A percentile compares a stretch with the other conserved stretches of the same genome.
These are phyloP conservation scores for Strigamia transsilvanica DNA, from an alignment of 2,888 invertebrate genomes.

Conservation along the genomic window DNA sequence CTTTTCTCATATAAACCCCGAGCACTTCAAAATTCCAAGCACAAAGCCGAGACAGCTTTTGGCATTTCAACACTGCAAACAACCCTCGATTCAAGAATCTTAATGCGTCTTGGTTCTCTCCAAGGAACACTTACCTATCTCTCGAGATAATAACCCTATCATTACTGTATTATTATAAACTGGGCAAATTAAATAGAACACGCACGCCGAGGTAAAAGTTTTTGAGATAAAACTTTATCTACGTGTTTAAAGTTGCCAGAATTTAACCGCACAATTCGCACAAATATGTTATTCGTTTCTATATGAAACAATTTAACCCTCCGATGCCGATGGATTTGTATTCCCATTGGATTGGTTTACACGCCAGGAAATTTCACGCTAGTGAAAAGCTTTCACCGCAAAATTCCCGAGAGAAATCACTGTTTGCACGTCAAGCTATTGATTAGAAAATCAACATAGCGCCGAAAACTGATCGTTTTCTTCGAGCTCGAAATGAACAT, in stretches of 20 bases:
- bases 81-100: slow-evolving; percentile 35
- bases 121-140: slow-evolving; percentile 41
- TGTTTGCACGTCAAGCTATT: too few species aligned
- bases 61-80: slow-evolving; percentile 49
- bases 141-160: slow-evolving; percentile 34
- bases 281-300: background rate
- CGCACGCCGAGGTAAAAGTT: background rate
- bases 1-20: slow-evolving; percentile 11
- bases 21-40: slow-evolving; percentile 44
- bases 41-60: slow-evolving; percentile 43
- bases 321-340: too few species aligned
- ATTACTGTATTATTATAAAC: slow-evolving; percentile 43
- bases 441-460: too few species aligned
- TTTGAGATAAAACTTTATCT: slow-evolving; percentile 46
- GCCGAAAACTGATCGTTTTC: too few species aligned
- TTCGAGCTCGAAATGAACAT: background rate
- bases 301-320: too few species aligned
- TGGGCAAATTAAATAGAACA: slow-evolving; percentile 14
- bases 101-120: slow-evolving; percentile 47
- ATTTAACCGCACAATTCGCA: background rate
- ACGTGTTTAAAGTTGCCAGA: background rate
- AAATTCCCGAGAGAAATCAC: too few species aligned
- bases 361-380: too few species aligned
- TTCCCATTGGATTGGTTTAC: too few species aligned
- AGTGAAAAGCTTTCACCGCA: too few species aligned